Evolutionary conservation across 2,113 vertebrate species (phyloP).

Genomic region (Muscicapa adusta): DNA sequence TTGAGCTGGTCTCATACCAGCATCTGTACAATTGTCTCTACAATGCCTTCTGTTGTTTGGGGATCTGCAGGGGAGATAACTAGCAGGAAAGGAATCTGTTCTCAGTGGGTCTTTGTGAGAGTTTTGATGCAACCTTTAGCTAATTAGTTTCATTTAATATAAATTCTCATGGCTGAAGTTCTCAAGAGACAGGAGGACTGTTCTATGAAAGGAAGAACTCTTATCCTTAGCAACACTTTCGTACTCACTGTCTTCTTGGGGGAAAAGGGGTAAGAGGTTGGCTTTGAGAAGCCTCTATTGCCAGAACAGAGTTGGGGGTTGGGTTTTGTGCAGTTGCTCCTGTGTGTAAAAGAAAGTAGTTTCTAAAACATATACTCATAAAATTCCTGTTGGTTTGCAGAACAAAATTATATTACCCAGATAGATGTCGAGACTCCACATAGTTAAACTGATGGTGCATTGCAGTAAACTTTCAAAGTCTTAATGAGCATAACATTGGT

Average conservation of each 20-base stretch:
- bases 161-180: conserved; percentile 49
- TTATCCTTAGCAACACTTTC: conserved; percentile 28
- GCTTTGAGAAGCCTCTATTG: not conserved
- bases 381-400: not conserved
- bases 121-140: conserved; percentile 68
- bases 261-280: conserved; percentile 1
- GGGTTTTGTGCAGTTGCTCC: not conserved
- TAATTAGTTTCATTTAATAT: conserved; percentile 68
- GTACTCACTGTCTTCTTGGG: not conserved
- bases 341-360: not conserved
- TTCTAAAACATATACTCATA: not conserved
- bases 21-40: conserved; percentile 50
- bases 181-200: conserved; percentile 42
- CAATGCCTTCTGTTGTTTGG: conserved; percentile 56
- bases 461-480: not conserved
- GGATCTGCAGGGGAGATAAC: conserved; percentile 36
- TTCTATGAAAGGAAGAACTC: conserved; percentile 50
- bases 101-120: conserved; percentile 54
- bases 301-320: not conserved
- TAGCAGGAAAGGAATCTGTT: conserved; percentile 57
- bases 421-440: not conserved
- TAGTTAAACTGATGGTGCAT: not conserved
- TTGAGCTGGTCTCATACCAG: conserved; percentile 20
- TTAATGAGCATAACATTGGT: accelerated
- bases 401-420: not conserved